Conservation (phyloP, 2,113 vertebrate genomes). For the Ptychochromis oligacanthus region DNA sequence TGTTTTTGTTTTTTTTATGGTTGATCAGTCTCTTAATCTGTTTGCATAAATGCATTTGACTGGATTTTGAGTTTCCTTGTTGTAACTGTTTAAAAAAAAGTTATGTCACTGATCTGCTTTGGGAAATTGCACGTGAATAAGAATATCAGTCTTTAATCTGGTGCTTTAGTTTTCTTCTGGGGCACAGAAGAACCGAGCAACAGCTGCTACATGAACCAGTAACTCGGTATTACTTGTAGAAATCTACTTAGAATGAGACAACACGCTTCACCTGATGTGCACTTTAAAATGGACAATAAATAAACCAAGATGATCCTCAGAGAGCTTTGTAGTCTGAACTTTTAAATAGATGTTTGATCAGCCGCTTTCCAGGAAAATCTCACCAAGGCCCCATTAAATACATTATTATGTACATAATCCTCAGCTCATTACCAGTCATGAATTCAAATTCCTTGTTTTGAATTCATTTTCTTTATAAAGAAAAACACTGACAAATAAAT, state of each 20-base stretch:
- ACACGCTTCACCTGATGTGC: background rate
- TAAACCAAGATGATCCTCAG: background rate
- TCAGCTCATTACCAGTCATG: background rate
- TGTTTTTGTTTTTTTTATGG: background rate
- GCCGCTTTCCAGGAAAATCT: background rate
- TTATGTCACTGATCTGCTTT: background rate
- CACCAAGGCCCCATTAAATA: background rate
- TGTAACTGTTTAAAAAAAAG: background rate
- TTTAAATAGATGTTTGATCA: slow-evolving; percentile 6
- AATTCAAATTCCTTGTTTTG: background rate
- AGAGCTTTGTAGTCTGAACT: background rate
- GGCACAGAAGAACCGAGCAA: background rate
- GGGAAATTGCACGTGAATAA: slow-evolving; percentile 1
- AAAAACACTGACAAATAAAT: background rate
- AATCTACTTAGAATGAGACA: background rate
- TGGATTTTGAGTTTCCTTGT: background rate
- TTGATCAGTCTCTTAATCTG: background rate
- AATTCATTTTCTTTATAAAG: background rate
- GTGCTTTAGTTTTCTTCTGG: background rate
- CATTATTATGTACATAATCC: background rate
- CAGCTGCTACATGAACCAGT: background rate
- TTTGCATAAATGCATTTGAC: background rate
- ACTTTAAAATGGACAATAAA: background rate
- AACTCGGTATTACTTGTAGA: background rate
- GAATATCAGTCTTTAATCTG: background rate